phyloP scores from a whole-genome alignment of 2,113 vertebrate genomes.

The Ochotona curzoniae region DNA sequence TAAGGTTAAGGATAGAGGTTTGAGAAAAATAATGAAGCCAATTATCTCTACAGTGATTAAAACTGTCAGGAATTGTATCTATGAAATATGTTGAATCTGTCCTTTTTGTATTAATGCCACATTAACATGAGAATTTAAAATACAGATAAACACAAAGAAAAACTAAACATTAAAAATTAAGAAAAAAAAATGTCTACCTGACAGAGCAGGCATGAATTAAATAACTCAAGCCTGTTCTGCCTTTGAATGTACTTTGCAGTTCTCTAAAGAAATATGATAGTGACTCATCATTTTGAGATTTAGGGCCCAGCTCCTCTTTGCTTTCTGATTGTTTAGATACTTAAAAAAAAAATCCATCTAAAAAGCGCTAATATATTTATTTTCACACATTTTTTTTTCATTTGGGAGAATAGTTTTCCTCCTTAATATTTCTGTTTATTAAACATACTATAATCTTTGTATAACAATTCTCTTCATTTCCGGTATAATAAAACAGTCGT shows the following conservation, averaged over 20 bases:
- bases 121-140: too few species aligned
- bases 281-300: constrained; percentile 46
- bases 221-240: neutral
- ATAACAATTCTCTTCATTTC: neutral
- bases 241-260: neutral
- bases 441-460: neutral
- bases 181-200: neutral
- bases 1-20: neutral
- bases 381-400: constrained; percentile 44
- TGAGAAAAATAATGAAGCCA: neutral
- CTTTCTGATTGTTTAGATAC: constrained; percentile 30
- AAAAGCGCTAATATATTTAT: constrained; percentile 41
- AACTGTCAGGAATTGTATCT: neutral
- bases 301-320: neutral
- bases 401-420: constrained; percentile 3
- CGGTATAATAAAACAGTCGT: neutral
- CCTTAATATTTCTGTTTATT: neutral
- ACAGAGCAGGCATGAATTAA: neutral
- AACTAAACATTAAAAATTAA: too few species aligned
- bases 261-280: neutral
- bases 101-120: too few species aligned
- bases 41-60: neutral
- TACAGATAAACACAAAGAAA: too few species aligned
- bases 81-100: too few species aligned
- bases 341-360: constrained; percentile 12